Evolutionary conservation across 2,888 invertebrate genomes (phyloP).

Genomic region (Temnothorax rugatulus): DNA sequence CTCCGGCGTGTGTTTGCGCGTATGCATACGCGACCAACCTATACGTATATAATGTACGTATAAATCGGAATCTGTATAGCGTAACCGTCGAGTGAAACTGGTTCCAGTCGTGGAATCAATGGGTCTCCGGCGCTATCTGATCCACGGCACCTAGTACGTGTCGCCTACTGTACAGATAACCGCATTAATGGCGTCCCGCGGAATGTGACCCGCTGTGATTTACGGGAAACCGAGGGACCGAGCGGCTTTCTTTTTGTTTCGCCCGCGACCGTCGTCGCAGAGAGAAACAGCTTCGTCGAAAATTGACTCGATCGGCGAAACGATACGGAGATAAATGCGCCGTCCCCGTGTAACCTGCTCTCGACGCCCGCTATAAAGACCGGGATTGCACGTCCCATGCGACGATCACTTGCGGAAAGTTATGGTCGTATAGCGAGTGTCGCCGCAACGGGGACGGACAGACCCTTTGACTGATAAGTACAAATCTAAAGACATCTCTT

Average conservation of each 20-base stretch:
- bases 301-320: slow-evolving; percentile 69
- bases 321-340: slow-evolving; percentile 69
- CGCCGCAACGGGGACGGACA: neutral
- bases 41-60: slow-evolving; percentile 20
- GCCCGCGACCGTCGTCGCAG: slow-evolving; percentile 26
- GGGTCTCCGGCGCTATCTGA: slow-evolving; percentile 70
- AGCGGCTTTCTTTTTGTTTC: slow-evolving; percentile 67
- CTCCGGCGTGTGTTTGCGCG: slow-evolving; percentile 12
- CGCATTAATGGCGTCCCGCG: slow-evolving; percentile 73
- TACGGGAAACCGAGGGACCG: slow-evolving; percentile 65
- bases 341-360: slow-evolving; percentile 41
- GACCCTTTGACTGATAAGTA: slow-evolving; percentile 19
- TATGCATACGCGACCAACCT: neutral
- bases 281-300: slow-evolving; percentile 65
- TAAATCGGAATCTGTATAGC: slow-evolving; percentile 71
- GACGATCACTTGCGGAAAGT: slow-evolving; percentile 49
- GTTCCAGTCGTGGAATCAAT: slow-evolving; percentile 74
- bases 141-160: slow-evolving; percentile 73
- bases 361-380: slow-evolving; percentile 46
- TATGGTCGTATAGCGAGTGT: slow-evolving; percentile 27
- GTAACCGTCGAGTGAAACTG: slow-evolving; percentile 74
- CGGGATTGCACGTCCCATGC: neutral
- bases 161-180: slow-evolving; percentile 75
- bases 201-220: slow-evolving; percentile 73
- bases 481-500: slow-evolving; percentile 38